A percentile compares a stretch with the other conserved stretches of the same genome.
phyloP scores from a whole-genome alignment of 2,888 invertebrate genomes.

The Aplocera efformata region DNA sequence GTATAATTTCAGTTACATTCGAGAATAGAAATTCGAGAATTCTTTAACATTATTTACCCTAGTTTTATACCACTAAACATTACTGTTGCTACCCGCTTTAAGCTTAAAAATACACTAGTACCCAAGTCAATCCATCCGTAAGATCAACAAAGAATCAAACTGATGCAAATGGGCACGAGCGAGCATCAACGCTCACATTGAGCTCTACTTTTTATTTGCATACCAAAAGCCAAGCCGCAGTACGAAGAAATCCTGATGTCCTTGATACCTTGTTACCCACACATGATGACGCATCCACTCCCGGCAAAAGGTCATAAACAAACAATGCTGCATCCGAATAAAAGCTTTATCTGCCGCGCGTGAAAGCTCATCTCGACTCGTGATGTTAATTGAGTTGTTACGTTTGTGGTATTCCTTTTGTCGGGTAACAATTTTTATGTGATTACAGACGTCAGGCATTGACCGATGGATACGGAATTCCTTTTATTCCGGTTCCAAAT shows the following conservation, averaged over 20 bases:
- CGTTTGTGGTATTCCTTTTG: slow-evolving; percentile 38
- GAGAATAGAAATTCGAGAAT: too few relatives aligned
- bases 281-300: slow-evolving; percentile 58
- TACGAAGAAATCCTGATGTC: slow-evolving; percentile 54
- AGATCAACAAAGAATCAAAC: slow-evolving; percentile 15
- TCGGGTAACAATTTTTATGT: slow-evolving; percentile 46
- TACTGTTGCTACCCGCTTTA: too few relatives aligned
- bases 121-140: too few relatives aligned
- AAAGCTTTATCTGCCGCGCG: slow-evolving; percentile 17
- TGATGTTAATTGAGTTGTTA: slow-evolving; percentile 44
- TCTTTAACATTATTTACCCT: too few relatives aligned
- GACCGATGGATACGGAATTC: slow-evolving; percentile 40
- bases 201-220: slow-evolving; percentile 56
- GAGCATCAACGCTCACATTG: slow-evolving; percentile 31
- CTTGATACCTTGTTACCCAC: slow-evolving; percentile 67
- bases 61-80: too few relatives aligned
- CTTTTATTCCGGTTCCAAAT: slow-evolving; percentile 35
- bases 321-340: slow-evolving; percentile 17
- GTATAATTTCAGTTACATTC: too few relatives aligned
- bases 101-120: too few relatives aligned
- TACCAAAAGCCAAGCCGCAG: slow-evolving; percentile 51
- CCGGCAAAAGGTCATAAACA: slow-evolving; percentile 30
- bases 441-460: slow-evolving; percentile 44
- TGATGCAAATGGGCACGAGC: slow-evolving; percentile 3
- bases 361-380: slow-evolving; percentile 29